Evolutionary conservation across 2,888 invertebrate genomes (phyloP).

Genomic region (Branchipolynoe longqiensis): DNA sequence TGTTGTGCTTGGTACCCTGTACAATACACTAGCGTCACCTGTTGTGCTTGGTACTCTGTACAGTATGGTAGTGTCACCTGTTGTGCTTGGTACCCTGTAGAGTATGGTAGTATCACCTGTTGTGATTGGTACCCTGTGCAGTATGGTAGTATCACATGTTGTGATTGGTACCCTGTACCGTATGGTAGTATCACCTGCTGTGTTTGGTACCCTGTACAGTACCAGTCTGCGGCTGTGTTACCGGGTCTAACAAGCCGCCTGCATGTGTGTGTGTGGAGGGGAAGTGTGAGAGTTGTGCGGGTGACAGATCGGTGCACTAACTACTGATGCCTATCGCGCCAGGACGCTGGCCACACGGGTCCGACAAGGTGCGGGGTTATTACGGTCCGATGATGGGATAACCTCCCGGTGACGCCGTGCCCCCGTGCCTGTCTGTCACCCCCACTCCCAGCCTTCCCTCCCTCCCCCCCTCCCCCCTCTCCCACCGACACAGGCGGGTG

Average conservation of each 20-base stretch:
- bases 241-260: neutral
- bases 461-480: neutral
- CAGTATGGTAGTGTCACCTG: too few relatives aligned
- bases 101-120: too few relatives aligned
- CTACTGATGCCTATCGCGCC: conserved; percentile 24
- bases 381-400: neutral
- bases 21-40: too few relatives aligned
- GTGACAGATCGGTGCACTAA: conserved; percentile 41
- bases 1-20: too few relatives aligned
- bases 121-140: neutral
- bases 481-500: neutral
- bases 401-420: neutral
- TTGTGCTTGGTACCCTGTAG: too few relatives aligned
- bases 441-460: neutral
- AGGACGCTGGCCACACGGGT: neutral
- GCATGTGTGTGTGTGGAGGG: neutral
- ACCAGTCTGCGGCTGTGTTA: neutral
- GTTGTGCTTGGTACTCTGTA: too few relatives aligned
- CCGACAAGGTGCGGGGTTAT: neutral
- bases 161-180: neutral
- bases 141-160: neutral
- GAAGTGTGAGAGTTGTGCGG: neutral
- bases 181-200: neutral
- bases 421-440: neutral
- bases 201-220: neutral